Evolutionary conservation across 2,888 invertebrate genomes (phyloP), one percentile per base, ranked within the genome.

Genomic region (Hemistola chrysoprasaria): DNA sequence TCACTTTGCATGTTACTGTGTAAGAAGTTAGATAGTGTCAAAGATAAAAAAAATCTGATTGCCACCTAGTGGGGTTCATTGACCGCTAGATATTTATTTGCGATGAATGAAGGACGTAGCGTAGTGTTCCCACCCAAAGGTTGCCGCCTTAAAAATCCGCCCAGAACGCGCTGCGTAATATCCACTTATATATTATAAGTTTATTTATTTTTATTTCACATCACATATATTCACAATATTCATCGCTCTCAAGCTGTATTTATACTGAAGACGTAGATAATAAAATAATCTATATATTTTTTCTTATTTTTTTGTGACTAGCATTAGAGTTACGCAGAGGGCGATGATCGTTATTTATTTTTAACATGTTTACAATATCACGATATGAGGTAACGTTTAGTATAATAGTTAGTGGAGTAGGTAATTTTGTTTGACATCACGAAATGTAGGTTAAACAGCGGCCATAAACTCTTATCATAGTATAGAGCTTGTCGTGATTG

Each of bases 401-500:
- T n/a, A 48, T 50, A 33, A 34, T 53, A 16, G 16, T 2, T 16
- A 3, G 3, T 16, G 16, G 16, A 16, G 16, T 42, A 43, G 43
- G 44, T 46, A 31, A 43, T 46, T 50, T 50, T 57, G 51, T 51
- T 51, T 46, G 40, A 40, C 47, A 56, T 56, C 44, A 47, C 49
- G 54, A 48, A 64, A 76, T 70, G 62, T 76, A 62, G 78, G 77
- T 71, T 74, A 75, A 77, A 62, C 59, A n/a, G n/a, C 59, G 56
- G 65, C 58, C 60, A 66, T 78, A 76, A 74, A 77, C 53, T 68
- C 66, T 76, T 79, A 78, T 77, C 78, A 70, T 56, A 59, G 63
- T 57, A 62, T 62, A 62, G 65, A 64, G 60, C 50, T 58, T 59
- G 56, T 54, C 50, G 53, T 55, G 56, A 59, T 59, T 52, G 50